Evolutionary conservation across 2,113 vertebrate genomes (phyloP).

Genomic region (Centrocercus urophasianus): DNA sequence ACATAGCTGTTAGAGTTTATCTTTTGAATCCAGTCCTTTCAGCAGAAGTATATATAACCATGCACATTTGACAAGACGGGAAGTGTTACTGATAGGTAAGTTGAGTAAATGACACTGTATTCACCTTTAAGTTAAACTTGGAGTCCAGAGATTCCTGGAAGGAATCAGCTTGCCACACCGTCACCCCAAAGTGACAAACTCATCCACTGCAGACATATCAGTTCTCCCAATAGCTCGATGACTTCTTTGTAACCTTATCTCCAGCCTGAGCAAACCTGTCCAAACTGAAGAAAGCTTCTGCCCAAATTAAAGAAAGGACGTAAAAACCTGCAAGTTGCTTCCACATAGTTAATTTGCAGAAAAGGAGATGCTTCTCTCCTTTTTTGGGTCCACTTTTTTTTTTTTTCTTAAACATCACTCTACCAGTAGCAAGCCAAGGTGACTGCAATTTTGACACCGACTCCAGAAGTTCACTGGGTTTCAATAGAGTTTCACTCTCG

Average conservation of each 20-base stretch:
- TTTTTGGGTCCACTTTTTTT: neutral
- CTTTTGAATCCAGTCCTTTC: slow-evolving; percentile 23
- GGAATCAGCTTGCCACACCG: slow-evolving; percentile 11
- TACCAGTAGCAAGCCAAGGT: neutral
- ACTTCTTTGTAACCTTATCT: neutral
- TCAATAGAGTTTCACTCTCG: neutral
- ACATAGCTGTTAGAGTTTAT: slow-evolving; percentile 21
- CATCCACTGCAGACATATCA: neutral
- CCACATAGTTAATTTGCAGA: neutral
- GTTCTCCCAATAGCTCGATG: neutral
- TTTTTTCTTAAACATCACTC: neutral
- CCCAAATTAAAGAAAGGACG: rapidly evolving
- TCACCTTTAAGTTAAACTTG: slow-evolving; percentile 6
- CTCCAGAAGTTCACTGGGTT: neutral
- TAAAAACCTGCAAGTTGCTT: neutral
- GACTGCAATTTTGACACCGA: neutral
- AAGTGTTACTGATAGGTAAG: slow-evolving; percentile 52
- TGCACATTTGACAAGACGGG: slow-evolving; percentile 14
- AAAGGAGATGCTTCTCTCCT: neutral
- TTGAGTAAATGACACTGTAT: slow-evolving; percentile 35
- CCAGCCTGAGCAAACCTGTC: neutral
- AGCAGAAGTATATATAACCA: slow-evolving; percentile 34
- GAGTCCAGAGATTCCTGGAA: slow-evolving; percentile 41
- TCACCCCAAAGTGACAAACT: neutral
- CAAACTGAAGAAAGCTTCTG: rapidly evolving